phyloP scores from a whole-genome alignment of 1,140 invertebrate genomes.

The Anastrepha obliqua region DNA sequence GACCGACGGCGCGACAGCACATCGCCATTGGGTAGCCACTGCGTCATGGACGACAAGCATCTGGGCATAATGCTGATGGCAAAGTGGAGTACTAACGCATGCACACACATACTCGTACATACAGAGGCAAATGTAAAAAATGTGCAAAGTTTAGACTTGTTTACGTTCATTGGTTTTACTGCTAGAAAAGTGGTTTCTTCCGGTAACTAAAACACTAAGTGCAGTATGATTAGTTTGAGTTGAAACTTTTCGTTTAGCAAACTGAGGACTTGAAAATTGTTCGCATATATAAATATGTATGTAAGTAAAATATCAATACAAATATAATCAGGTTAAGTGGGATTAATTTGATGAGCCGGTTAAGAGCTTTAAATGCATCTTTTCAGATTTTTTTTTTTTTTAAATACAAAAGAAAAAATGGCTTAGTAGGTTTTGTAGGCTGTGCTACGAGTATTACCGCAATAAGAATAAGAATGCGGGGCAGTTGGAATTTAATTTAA shows the following conservation, averaged over 20 bases:
- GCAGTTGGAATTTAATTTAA: too few species aligned
- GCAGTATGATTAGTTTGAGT: neutral
- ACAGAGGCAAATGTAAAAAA: neutral
- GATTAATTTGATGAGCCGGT: neutral
- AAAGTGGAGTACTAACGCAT: neutral
- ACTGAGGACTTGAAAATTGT: slow-evolving; percentile 4
- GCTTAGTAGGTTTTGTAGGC: too few species aligned
- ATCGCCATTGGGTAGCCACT: neutral
- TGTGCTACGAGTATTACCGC: too few species aligned
- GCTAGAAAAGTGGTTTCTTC: slow-evolving; percentile 36
- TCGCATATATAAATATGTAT: too few species aligned
- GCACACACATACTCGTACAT: neutral
- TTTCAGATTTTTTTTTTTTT: too few species aligned
- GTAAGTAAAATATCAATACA: neutral
- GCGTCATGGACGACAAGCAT: neutral
- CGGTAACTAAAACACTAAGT: neutral
- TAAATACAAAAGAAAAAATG: too few species aligned
- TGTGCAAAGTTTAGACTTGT: slow-evolving; percentile 22
- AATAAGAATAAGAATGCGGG: too few species aligned
- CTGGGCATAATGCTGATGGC: neutral
- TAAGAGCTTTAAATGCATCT: too few species aligned
- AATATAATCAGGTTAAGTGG: neutral
- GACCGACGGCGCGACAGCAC: slow-evolving; percentile 29
- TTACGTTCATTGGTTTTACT: slow-evolving; percentile 8
- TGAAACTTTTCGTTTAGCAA: neutral